A percentile compares a stretch with the other conserved stretches of the same genome.
phyloP scores from a whole-genome alignment of 1,140 invertebrate genomes.

The Penaeus vannamei region DNA sequence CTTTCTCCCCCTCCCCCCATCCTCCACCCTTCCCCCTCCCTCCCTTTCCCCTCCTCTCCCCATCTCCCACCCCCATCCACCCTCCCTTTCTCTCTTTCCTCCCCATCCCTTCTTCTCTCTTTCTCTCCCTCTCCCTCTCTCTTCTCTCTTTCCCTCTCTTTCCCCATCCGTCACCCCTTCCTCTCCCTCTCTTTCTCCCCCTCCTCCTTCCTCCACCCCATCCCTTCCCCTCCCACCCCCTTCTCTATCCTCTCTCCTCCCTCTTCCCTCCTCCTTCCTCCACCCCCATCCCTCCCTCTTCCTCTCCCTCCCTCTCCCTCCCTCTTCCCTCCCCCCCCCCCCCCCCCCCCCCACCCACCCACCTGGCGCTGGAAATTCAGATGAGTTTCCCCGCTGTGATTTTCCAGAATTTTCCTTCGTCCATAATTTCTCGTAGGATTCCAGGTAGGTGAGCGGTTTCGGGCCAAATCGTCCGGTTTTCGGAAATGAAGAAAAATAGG shows the following conservation, averaged over 20 bases:
- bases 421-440: constrained; percentile 43
- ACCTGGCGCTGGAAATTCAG: constrained; percentile 38
- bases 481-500: no score
- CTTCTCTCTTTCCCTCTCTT: no score
- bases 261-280: background rate
- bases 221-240: background rate
- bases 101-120: background rate
- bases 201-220: background rate
- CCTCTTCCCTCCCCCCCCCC: background rate
- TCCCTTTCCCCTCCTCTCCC: background rate
- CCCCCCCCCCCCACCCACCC: background rate
- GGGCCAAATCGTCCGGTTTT: no score
- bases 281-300: background rate
- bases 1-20: background rate
- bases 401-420: constrained; percentile 46
- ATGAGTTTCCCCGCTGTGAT: constrained; percentile 30
- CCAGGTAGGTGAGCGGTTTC: constrained; percentile 22
- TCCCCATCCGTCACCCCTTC: background rate
- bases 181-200: background rate
- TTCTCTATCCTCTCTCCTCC: background rate
- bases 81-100: background rate
- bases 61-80: background rate
- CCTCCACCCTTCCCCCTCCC: background rate
- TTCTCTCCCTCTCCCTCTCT: background rate
- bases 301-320: no score